A percentile compares a stretch with the other conserved stretches of the same genome.
Conservation (phyloP, 2,797 vertebrate species). For the Nannoperca obscura region DNA sequence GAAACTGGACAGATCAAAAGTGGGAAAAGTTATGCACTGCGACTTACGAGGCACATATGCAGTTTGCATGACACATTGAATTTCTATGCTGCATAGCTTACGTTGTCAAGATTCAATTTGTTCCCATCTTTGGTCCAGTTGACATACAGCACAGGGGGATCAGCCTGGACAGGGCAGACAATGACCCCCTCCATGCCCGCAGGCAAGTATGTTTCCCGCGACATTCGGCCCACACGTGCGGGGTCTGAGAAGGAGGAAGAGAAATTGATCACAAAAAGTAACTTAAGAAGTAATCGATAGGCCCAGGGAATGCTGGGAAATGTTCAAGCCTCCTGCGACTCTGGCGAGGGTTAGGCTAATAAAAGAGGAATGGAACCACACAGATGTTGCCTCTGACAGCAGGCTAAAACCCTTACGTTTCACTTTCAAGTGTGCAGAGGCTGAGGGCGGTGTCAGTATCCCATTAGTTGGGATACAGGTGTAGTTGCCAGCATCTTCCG, state of each 20-base stretch:
- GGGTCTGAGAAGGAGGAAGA: constrained; percentile 84
- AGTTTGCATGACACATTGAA: background rate
- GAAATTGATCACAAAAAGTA: background rate
- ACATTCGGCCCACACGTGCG: constrained; percentile 90
- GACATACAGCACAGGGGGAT: constrained; percentile 92
- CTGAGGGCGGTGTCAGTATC: constrained; percentile 88
- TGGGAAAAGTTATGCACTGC: background rate
- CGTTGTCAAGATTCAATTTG: constrained; percentile 89
- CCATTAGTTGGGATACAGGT: constrained; percentile 95
- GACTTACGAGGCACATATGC: background rate
- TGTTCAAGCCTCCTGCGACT: background rate
- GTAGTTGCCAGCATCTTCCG: constrained; percentile 93
- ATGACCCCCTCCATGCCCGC: constrained; percentile 92
- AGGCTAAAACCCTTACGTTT: constrained; percentile 87
- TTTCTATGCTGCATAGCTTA: constrained; percentile 61
- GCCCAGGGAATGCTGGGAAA: background rate
- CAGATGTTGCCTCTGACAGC: background rate
- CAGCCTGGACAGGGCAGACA: constrained; percentile 90
- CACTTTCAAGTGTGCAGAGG: constrained; percentile 92
- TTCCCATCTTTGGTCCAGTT: constrained; percentile 95
- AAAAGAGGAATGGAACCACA: background rate
- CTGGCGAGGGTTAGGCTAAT: background rate
- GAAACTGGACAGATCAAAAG: constrained; percentile 83
- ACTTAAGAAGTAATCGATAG: background rate
- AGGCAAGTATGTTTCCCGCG: constrained; percentile 91